A percentile compares a stretch with the other conserved stretches of the same genome.
Evolutionary conservation across 2,888 invertebrate species (phyloP).

Genomic region (Sialis fuliginosa): DNA sequence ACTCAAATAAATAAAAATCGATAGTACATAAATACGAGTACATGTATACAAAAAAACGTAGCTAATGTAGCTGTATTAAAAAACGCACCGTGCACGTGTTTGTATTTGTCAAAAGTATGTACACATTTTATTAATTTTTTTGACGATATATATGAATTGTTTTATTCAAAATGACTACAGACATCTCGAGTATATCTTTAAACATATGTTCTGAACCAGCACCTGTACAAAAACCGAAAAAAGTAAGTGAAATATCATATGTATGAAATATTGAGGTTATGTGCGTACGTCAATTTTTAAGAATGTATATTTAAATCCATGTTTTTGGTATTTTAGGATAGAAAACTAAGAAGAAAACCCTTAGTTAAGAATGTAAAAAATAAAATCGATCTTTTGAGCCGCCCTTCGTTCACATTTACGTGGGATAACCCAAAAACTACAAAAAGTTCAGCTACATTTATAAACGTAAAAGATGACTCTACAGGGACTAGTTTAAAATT

Average conservation of each 20-base stretch:
- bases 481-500: neutral
- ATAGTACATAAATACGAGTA: too few species aligned
- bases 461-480: neutral
- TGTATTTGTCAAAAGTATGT: too few species aligned
- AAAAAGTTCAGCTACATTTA: neutral
- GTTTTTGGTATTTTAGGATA: too few species aligned
- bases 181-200: neutral
- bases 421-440: neutral
- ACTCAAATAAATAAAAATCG: too few species aligned
- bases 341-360: neutral
- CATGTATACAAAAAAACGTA: too few species aligned
- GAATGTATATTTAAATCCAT: too few species aligned
- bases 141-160: too few species aligned
- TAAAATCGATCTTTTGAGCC: neutral
- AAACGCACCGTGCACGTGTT: too few species aligned
- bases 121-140: too few species aligned
- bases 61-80: too few species aligned
- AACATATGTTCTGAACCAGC: neutral
- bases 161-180: neutral
- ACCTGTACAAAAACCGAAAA: neutral
- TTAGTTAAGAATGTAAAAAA: neutral
- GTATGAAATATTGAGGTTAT: too few species aligned
- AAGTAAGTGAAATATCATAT: neutral
- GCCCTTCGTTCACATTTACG: neutral
- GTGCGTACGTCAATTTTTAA: too few species aligned